Evolutionary conservation across 92 coral and sea anemone species (phyloP).

Genomic region (Porites divaricata): DNA sequence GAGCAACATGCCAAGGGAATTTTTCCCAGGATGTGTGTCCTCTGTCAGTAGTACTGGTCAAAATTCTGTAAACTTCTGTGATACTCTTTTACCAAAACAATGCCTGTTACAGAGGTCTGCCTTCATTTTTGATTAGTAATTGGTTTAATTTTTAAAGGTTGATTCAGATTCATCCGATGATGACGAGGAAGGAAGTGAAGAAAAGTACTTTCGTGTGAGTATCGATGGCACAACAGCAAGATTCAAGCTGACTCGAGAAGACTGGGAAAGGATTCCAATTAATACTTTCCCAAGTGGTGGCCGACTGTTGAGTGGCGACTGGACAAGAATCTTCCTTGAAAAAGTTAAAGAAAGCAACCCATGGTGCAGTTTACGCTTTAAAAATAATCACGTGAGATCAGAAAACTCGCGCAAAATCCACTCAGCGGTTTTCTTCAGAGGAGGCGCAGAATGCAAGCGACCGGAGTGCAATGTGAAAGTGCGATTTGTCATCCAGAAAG

Average conservation of each 20-base stretch:
- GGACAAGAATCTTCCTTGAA: conserved; percentile 48
- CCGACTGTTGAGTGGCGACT: conserved; percentile 49
- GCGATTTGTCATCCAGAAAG: conserved; percentile 49
- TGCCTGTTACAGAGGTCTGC: neutral
- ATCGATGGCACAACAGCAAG: conserved; percentile 42
- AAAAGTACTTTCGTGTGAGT: conserved; percentile 33
- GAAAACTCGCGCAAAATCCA: conserved; percentile 51
- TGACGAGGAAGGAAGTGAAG: conserved; percentile 20
- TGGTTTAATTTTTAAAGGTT: conserved; percentile 1
- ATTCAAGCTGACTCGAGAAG: conserved; percentile 35
- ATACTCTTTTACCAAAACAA: no score
- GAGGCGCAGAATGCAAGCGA: conserved; percentile 54
- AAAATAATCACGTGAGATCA: conserved; percentile 55
- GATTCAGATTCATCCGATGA: conserved; percentile 48
- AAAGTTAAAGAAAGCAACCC: conserved; percentile 60
- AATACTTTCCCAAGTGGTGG: conserved; percentile 52
- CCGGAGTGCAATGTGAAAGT: conserved; percentile 58
- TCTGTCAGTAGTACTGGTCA: no score
- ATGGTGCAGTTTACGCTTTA: conserved; percentile 60
- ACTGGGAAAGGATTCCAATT: conserved; percentile 51
- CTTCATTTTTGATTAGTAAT: neutral
- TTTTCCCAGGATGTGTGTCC: no score
- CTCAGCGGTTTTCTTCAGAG: conserved; percentile 59
- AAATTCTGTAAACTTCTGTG: neutral
- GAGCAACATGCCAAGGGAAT: no score